These are phyloP conservation scores for Pectinophora gossypiella DNA, from an alignment of 1,140 invertebrate species.

Conservation along the genomic window DNA sequence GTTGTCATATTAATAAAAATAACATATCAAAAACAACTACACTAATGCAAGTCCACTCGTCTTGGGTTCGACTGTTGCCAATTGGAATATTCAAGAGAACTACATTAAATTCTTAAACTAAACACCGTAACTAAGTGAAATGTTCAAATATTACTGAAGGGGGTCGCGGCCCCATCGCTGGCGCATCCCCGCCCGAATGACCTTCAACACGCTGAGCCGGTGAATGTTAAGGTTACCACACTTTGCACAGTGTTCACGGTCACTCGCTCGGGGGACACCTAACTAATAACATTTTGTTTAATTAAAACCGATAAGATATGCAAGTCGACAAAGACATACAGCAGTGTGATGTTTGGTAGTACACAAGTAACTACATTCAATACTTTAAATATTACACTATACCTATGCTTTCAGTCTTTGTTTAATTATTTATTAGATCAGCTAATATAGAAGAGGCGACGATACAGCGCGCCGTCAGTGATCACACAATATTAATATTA, in stretches of 20 bases:
- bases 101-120: background rate
- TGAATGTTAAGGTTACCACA: no score
- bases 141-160: slow-evolving; percentile 1
- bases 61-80: background rate
- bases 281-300: background rate
- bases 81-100: background rate
- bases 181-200: no score
- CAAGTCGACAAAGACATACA: slow-evolving; percentile 17
- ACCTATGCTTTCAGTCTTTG: slow-evolving; percentile 70
- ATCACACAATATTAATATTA: slow-evolving; percentile 26
- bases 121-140: background rate
- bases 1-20: no score
- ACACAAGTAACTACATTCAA: slow-evolving; percentile 46
- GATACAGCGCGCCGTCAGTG: slow-evolving; percentile 29
- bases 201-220: no score
- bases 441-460: slow-evolving; percentile 39
- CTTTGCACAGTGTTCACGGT: no score
- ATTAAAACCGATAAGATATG: background rate
- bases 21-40: no score
- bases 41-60: background rate
- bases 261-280: no score
- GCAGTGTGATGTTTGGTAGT: slow-evolving; percentile 44
- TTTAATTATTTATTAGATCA: slow-evolving; percentile 65
- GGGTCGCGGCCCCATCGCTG: background rate
- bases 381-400: slow-evolving; percentile 68